Percentiles rank a stretch among this genome's conserved stretches.
Evolutionary conservation across 2,888 invertebrate species (phyloP).

Genomic region (Drosophila phalerata): DNA sequence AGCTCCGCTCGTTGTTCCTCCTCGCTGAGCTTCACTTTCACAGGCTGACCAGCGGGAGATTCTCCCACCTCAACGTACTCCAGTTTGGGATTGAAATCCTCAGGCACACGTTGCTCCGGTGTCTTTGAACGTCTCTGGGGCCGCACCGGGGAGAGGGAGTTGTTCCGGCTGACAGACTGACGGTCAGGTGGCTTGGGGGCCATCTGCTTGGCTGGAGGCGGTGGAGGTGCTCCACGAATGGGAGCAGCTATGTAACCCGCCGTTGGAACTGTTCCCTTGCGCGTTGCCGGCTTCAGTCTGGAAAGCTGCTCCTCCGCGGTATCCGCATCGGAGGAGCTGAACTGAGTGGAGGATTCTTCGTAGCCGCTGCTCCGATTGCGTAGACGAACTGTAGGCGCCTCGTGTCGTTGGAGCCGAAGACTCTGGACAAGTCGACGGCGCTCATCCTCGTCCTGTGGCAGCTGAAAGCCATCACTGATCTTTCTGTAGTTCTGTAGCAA

Average conservation of each 20-base stretch:
- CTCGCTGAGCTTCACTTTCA: conserved; percentile 45
- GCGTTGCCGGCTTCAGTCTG: conserved; percentile 48
- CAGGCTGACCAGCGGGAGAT: not conserved
- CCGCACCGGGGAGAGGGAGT: conserved; percentile 82
- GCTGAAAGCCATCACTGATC: conserved; percentile 79
- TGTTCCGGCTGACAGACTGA: conserved; percentile 75
- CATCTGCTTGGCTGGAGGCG: conserved; percentile 41
- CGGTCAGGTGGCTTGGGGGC: conserved; percentile 59
- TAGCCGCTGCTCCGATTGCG: conserved; percentile 68
- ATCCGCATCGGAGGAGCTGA: conserved; percentile 84
- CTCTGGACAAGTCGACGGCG: conserved; percentile 81
- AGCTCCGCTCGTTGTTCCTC: conserved; percentile 59
- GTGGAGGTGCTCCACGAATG: conserved; percentile 76
- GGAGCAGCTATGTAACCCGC: conserved; percentile 57
- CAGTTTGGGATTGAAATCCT: conserved; percentile 49
- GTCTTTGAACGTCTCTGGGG: conserved; percentile 83
- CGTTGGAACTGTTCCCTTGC: conserved; percentile 26
- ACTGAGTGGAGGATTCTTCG: conserved; percentile 85
- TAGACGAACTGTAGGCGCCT: conserved; percentile 55
- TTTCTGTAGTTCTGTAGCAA: conserved; percentile 83
- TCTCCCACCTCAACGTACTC: conserved; percentile 72
- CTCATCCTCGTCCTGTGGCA: conserved; percentile 82
- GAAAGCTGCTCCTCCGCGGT: conserved; percentile 58
- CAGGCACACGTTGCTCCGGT: conserved; percentile 68
- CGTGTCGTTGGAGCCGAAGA: conserved; percentile 77